Percentiles rank a stretch among this genome's conserved stretches.
phyloP scores from a whole-genome alignment of 2,113 vertebrate genomes.

The Galemys pyrenaicus region DNA sequence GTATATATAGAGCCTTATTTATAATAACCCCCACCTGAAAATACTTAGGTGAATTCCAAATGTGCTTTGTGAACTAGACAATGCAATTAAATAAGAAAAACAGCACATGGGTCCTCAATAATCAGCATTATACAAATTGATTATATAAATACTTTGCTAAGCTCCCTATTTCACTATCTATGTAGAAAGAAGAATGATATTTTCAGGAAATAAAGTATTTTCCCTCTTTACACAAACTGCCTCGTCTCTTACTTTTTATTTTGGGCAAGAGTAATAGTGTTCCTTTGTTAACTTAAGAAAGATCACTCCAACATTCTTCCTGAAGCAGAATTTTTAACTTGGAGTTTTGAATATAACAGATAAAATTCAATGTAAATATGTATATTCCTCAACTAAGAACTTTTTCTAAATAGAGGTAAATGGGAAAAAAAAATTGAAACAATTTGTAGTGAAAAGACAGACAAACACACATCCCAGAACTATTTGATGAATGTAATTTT shows the following conservation, averaged over 20 bases:
- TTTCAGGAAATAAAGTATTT: not conserved
- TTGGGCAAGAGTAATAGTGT: not conserved
- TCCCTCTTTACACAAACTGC: not conserved
- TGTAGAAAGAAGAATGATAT: slow-evolving; percentile 6
- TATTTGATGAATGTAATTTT: not conserved
- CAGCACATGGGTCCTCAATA: not conserved
- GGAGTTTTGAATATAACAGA: not conserved
- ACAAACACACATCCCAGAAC: not conserved
- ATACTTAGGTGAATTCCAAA: slow-evolving; percentile 10
- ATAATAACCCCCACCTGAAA: not conserved
- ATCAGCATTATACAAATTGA: not conserved
- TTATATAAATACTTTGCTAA: not conserved
- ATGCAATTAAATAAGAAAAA: not conserved
- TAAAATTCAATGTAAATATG: not conserved
- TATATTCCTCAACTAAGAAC: not conserved
- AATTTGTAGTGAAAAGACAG: not conserved
- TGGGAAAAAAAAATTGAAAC: not conserved
- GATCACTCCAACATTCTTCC: not conserved
- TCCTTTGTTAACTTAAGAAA: not conserved
- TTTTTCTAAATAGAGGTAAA: not conserved
- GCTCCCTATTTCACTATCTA: not conserved
- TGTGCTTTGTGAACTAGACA: not conserved
- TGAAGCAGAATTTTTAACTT: slow-evolving; percentile 16
- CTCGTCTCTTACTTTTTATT: not conserved
- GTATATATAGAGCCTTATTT: too few species aligned